Percentiles rank a stretch among this genome's conserved stretches.
These are phyloP conservation scores for Actinernus sp. DNA, from an alignment of 92 coral and sea anemone genomes.

Conservation along the genomic window DNA sequence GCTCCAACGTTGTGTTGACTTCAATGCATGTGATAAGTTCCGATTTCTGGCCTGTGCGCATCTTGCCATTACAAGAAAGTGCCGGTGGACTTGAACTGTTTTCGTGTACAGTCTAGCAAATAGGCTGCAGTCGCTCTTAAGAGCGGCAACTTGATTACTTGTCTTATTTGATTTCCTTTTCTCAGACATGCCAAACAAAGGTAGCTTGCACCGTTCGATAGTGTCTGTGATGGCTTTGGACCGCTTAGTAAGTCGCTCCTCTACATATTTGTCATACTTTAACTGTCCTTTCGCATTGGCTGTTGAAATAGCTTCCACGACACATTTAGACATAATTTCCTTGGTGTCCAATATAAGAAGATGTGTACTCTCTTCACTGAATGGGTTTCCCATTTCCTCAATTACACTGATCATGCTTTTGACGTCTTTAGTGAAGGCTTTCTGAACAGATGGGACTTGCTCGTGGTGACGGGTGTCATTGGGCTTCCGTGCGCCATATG, in stretches of 20 bases:
- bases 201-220: slow-evolving; percentile 8
- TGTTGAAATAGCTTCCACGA: too few species aligned
- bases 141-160: slow-evolving; percentile 38
- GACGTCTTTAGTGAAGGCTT: too few species aligned
- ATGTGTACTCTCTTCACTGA: too few species aligned
- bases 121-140: slow-evolving; percentile 32
- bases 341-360: too few species aligned
- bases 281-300: slow-evolving; percentile 18
- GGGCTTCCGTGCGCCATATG: too few species aligned
- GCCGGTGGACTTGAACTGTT: slow-evolving; percentile 42
- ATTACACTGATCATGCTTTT: too few species aligned
- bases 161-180: slow-evolving; percentile 26
- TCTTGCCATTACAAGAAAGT: slow-evolving; percentile 9
- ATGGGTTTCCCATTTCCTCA: too few species aligned
- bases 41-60: slow-evolving; percentile 43
- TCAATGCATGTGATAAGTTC: slow-evolving; percentile 15
- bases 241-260: slow-evolving; percentile 28
- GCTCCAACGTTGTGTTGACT: slow-evolving; percentile 2
- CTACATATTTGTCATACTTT: slow-evolving; percentile 20
- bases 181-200: slow-evolving; percentile 25
- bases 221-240: slow-evolving; percentile 34
- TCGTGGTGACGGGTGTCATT: too few species aligned
- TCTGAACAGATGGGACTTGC: too few species aligned
- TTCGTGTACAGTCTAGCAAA: slow-evolving; percentile 50
- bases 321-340: too few species aligned